Evolutionary conservation across 2,113 vertebrate genomes (phyloP).

Genomic region (Solenodon paradoxus): DNA sequence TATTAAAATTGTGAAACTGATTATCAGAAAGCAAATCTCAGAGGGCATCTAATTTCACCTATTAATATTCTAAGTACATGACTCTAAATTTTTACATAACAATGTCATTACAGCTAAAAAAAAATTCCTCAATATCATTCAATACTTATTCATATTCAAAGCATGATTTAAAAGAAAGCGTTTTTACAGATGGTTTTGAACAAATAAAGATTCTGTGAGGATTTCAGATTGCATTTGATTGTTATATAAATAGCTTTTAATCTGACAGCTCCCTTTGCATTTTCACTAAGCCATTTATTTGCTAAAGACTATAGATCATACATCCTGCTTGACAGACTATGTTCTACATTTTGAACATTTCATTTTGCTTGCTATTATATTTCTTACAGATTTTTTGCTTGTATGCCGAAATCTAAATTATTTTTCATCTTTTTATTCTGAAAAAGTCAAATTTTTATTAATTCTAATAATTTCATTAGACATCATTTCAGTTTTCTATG

Average conservation of each 20-base stretch:
- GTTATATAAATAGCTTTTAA: not conserved
- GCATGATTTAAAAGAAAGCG: too few species aligned
- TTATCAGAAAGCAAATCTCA: slow-evolving; percentile 6
- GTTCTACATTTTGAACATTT: not conserved
- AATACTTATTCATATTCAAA: not conserved
- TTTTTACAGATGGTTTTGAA: not conserved
- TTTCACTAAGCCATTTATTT: not conserved
- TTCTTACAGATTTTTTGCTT: not conserved
- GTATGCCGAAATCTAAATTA: not conserved
- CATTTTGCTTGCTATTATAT: not conserved
- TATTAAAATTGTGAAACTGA: slow-evolving; percentile 2
- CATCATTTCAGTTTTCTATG: not conserved
- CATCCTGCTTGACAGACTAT: not conserved
- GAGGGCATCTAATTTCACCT: not conserved
- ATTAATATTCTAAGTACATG: not conserved
- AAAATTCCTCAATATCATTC: not conserved
- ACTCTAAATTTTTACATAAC: not conserved
- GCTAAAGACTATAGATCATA: not conserved
- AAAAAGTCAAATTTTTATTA: not conserved
- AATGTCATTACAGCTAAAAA: not conserved
- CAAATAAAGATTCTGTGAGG: not conserved
- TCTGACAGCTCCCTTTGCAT: not conserved
- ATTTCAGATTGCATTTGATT: not conserved
- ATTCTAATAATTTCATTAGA: not conserved
- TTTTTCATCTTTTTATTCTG: not conserved